Evolutionary conservation across 2,113 vertebrate species (phyloP).

Genomic region (Geococcyx californianus): DNA sequence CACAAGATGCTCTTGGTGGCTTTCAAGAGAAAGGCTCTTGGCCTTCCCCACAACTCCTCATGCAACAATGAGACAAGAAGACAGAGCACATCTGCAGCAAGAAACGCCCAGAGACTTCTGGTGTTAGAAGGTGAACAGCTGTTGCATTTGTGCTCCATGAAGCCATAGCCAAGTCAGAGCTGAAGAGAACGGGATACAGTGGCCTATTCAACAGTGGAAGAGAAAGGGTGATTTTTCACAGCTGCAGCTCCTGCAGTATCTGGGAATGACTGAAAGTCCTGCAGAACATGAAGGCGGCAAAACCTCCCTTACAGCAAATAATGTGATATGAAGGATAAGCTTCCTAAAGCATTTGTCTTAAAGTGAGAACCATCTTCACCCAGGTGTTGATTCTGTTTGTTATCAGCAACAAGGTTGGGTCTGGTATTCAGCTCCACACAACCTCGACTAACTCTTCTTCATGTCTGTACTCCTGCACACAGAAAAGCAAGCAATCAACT

Average conservation of each 20-base stretch:
- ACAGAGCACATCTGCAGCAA: background rate
- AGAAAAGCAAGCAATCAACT: background rate
- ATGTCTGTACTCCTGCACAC: background rate
- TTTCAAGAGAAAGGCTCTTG: background rate
- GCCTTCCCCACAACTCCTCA: background rate
- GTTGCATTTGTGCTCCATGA: background rate
- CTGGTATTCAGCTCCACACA: background rate
- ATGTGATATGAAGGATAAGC: background rate
- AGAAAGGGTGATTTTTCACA: conserved; percentile 30
- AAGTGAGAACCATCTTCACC: background rate
- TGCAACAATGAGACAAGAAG: background rate
- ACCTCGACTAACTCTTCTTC: background rate
- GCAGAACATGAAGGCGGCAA: background rate
- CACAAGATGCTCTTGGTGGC: accelerated
- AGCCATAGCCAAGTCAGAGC: background rate
- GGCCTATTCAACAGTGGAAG: background rate
- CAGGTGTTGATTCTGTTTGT: background rate
- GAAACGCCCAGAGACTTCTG: background rate
- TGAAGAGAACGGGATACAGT: background rate
- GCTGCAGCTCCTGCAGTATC: conserved; percentile 27
- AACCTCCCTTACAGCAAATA: background rate
- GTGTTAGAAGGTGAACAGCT: conserved; percentile 24
- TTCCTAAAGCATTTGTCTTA: background rate
- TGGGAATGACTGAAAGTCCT: background rate
- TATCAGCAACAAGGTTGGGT: background rate